A percentile compares a stretch with the other conserved stretches of the same genome.
phyloP scores from a whole-genome alignment of 2,797 vertebrate genomes.

The Rhynchonycteris naso region DNA sequence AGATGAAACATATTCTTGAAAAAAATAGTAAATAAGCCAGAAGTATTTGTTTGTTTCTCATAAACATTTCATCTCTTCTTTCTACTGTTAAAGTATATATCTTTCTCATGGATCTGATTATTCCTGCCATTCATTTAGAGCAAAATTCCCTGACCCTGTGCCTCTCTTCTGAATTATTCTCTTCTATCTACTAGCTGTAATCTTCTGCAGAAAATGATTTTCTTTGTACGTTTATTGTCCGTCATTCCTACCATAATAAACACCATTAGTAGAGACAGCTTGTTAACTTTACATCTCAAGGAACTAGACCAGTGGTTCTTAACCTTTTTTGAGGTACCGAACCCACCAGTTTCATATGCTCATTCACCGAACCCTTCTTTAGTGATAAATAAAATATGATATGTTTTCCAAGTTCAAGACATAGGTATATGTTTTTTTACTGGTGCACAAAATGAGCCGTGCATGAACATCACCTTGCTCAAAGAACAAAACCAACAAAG shows the following conservation, averaged over 20 bases:
- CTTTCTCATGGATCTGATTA: neutral
- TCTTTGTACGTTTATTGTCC: neutral
- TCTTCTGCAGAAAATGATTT: neutral
- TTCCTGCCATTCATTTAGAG: neutral
- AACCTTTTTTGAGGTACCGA: too few species aligned
- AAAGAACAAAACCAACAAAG: too few species aligned
- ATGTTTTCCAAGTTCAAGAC: too few species aligned
- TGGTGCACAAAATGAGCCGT: too few species aligned
- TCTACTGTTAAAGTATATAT: neutral
- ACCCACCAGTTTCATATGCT: too few species aligned
- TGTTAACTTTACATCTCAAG: neutral
- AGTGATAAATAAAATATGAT: too few species aligned
- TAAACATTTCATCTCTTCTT: neutral
- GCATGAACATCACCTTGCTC: too few species aligned
- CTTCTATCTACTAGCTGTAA: neutral
- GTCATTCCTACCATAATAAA: neutral
- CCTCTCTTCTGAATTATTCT: neutral
- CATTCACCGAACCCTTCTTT: too few species aligned
- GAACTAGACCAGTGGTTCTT: neutral
- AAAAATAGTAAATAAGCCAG: constrained; percentile 3
- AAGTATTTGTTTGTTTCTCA: neutral
- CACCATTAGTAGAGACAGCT: neutral
- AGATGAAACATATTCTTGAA: constrained; percentile 43
- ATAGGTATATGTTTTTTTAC: too few species aligned
- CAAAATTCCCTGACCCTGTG: neutral